Evolutionary conservation across 1,140 invertebrate genomes (phyloP).

Genomic region (Oncopeltus fasciatus): DNA sequence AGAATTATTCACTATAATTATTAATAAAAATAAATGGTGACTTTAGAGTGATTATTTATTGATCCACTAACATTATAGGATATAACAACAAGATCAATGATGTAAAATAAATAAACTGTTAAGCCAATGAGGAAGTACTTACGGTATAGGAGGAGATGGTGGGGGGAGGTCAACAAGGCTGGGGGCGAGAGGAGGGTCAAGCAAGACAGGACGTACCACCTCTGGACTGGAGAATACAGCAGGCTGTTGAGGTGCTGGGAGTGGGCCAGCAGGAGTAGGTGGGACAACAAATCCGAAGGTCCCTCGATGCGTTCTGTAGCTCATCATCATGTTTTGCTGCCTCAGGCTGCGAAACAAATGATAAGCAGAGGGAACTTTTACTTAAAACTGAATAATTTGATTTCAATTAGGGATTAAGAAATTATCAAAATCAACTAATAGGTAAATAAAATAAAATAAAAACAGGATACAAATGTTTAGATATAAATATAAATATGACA

Average conservation of each 20-base stretch:
- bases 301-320: neutral
- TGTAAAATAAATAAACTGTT: too few relatives aligned
- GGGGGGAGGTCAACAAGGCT: conserved; percentile 22
- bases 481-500: too few relatives aligned
- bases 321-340: neutral
- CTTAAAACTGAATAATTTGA: too few relatives aligned
- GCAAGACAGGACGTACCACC: conserved; percentile 29
- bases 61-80: too few relatives aligned
- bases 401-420: neutral
- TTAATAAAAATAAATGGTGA: too few relatives aligned
- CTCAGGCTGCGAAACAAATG: too few relatives aligned
- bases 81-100: too few relatives aligned
- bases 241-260: conserved; percentile 27
- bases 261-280: neutral
- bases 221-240: conserved; percentile 37
- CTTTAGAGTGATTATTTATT: too few relatives aligned
- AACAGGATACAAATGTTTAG: too few relatives aligned
- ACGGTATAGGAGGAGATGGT: conserved; percentile 5
- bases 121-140: conserved; percentile 6
- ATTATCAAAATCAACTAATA: neutral
- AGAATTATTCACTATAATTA: too few relatives aligned
- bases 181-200: conserved; percentile 17
- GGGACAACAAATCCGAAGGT: neutral
- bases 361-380: too few relatives aligned
- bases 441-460: neutral